phyloP scores from a whole-genome alignment of 2,888 invertebrate genomes.

The Formica aserva region DNA sequence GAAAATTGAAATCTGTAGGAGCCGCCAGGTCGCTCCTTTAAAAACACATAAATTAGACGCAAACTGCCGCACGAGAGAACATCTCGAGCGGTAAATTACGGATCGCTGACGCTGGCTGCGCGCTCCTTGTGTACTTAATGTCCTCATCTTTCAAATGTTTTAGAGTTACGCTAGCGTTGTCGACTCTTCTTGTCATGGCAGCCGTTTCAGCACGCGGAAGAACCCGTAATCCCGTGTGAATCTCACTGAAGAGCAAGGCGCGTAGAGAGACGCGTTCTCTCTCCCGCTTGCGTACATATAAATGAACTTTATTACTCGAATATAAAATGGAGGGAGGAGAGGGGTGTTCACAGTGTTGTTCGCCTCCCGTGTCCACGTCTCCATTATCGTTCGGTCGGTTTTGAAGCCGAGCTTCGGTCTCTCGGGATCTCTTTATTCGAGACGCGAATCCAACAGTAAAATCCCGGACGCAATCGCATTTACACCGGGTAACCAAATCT shows the following conservation, averaged over 20 bases:
- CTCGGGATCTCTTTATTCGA: slow-evolving; percentile 28
- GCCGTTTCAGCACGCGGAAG: neutral
- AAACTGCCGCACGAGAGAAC: slow-evolving; percentile 80
- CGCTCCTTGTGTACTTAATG: slow-evolving; percentile 66
- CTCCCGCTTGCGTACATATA: too few relatives aligned
- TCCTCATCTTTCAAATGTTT: slow-evolving; percentile 62
- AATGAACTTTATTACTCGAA: neutral
- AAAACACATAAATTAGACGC: slow-evolving; percentile 85
- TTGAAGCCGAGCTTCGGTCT: neutral
- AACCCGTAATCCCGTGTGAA: neutral
- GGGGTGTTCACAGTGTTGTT: neutral
- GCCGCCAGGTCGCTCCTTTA: slow-evolving; percentile 80
- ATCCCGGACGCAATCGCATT: slow-evolving; percentile 10
- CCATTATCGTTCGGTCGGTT: slow-evolving; percentile 5
- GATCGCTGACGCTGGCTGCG: slow-evolving; percentile 79
- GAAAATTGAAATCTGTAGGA: slow-evolving; percentile 81
- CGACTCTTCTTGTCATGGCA: neutral
- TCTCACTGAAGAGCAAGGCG: neutral
- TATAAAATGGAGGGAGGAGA: neutral
- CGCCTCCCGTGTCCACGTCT: neutral
- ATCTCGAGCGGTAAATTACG: slow-evolving; percentile 84
- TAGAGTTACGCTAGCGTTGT: neutral
- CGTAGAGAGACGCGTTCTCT: neutral
- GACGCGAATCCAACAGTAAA: slow-evolving; percentile 22
- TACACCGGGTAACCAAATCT: slow-evolving; percentile 37